phyloP scores from a whole-genome alignment of 2,113 vertebrate genomes.

The Aleadryas rufinucha region DNA sequence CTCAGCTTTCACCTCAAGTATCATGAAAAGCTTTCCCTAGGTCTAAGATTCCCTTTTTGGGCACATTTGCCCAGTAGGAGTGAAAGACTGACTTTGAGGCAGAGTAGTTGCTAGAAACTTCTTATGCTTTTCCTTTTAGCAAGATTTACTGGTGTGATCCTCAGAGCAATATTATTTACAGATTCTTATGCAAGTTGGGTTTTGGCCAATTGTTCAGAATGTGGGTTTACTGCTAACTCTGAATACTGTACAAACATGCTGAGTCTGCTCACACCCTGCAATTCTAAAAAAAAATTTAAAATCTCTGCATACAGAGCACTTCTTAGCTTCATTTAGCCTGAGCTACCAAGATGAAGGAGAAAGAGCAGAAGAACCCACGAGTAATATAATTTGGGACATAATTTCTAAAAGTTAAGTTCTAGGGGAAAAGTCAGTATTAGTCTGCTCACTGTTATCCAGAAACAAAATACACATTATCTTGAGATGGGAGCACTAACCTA shows the following conservation, averaged over 20 bases:
- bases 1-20: neutral
- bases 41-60: neutral
- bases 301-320: neutral
- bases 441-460: neutral
- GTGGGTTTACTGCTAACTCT: neutral
- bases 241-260: neutral
- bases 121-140: neutral
- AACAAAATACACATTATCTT: neutral
- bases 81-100: neutral
- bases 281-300: neutral
- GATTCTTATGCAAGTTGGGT: neutral
- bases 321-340: slow-evolving; percentile 7
- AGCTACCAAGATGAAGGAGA: neutral
- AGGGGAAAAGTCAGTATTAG: neutral
- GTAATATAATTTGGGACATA: neutral
- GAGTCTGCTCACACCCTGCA: neutral
- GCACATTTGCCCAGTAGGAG: neutral
- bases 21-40: neutral
- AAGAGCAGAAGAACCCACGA: neutral
- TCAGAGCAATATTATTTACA: neutral
- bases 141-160: neutral
- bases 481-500: neutral
- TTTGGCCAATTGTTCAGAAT: neutral
- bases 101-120: neutral
- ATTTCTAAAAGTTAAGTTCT: neutral